Conservation (phyloP, 1,140 invertebrate genomes). For the Ooceraea biroi region DNA sequence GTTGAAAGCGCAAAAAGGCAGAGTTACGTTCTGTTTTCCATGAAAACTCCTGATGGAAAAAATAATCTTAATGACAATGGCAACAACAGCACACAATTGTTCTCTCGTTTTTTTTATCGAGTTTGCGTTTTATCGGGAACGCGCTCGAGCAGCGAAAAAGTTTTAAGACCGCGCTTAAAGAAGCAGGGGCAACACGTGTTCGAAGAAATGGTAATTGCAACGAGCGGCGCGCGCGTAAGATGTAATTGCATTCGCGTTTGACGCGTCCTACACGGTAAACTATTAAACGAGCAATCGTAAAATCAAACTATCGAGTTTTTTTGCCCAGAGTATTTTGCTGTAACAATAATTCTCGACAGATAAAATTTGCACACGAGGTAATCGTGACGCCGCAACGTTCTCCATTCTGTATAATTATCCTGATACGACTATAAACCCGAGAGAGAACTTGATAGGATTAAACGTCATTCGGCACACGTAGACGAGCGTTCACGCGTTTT, state of each 20-base stretch:
- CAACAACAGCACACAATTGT: too few species aligned
- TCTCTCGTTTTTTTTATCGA: not conserved
- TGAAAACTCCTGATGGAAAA: too few species aligned
- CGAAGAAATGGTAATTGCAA: constrained; percentile 17
- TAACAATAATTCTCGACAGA: not conserved
- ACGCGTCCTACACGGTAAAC: too few species aligned
- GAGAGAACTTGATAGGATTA: constrained; percentile 48
- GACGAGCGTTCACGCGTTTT: constrained; percentile 1
- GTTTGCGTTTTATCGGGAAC: not conserved
- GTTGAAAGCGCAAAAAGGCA: too few species aligned
- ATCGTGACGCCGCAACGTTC: too few species aligned
- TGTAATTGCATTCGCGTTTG: constrained; percentile 23
- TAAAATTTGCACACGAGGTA: not conserved
- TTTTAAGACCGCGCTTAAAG: not conserved
- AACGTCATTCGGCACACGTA: not conserved
- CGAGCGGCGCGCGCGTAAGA: constrained; percentile 26
- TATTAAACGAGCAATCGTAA: constrained; percentile 17
- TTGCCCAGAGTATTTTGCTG: not conserved
- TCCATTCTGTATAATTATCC: too few species aligned
- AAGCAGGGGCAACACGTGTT: constrained; percentile 6
- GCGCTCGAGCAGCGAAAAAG: not conserved
- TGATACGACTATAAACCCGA: too few species aligned
- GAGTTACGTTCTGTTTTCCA: too few species aligned
- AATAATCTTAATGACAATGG: too few species aligned
- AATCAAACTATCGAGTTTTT: not conserved